A percentile compares a stretch with the other conserved stretches of the same genome.
These are phyloP conservation scores for Drosophila merina DNA, from an alignment of 2,888 invertebrate species.

Conservation along the genomic window DNA sequence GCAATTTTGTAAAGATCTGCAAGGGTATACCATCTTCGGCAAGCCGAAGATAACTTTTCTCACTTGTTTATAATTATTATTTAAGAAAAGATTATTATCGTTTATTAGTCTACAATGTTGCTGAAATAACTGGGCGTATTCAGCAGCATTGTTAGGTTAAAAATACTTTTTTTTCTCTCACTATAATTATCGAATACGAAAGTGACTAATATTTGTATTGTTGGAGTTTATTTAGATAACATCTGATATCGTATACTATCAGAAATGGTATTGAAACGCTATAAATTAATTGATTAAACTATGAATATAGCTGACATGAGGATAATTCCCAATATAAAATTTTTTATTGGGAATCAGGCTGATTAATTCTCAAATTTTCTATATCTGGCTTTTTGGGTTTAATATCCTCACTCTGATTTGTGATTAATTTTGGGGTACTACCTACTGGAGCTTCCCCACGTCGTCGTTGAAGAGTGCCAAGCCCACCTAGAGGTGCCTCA, in stretches of 20 bases:
- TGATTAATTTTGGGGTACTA: not conserved
- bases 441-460: not conserved
- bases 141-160: not conserved
- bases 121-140: not conserved
- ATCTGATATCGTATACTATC: not conserved
- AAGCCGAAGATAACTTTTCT: too few species aligned
- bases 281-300: not conserved
- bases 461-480: not conserved
- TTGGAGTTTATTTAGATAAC: too few species aligned
- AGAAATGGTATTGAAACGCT: not conserved
- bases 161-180: too few species aligned
- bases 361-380: not conserved
- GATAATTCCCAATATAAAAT: not conserved
- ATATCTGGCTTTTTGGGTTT: not conserved
- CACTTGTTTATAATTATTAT: not conserved
- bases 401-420: not conserved
- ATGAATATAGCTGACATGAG: not conserved
- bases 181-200: too few species aligned
- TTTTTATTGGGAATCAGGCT: not conserved
- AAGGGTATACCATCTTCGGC: too few species aligned
- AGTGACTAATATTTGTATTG: too few species aligned
- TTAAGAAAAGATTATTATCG: not conserved
- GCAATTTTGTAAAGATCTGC: too few species aligned
- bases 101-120: not conserved
- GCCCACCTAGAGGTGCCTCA: constrained; percentile 39